Evolutionary conservation across 2,888 invertebrate species (phyloP).

Genomic region (Scaptodrosophila latifasciaeformis): DNA sequence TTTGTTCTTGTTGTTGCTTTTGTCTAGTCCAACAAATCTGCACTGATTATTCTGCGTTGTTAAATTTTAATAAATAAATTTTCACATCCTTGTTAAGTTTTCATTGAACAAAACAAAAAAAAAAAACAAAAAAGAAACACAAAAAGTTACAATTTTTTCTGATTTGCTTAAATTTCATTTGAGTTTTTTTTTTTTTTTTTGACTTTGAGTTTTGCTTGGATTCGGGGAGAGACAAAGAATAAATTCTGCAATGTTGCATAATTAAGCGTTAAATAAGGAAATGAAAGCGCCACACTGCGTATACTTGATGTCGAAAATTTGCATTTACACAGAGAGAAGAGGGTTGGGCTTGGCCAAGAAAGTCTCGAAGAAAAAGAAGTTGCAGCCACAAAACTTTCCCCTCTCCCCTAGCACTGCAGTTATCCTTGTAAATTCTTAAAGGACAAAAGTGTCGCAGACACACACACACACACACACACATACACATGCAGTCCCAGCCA

Average conservation of each 20-base stretch:
- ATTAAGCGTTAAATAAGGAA: conserved; percentile 26
- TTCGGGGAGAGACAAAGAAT: conserved; percentile 6
- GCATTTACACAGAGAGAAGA: no score
- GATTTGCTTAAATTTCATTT: conserved; percentile 38
- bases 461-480: conserved; percentile 2
- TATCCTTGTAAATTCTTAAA: conserved; percentile 53
- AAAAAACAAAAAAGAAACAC: conserved; percentile 1
- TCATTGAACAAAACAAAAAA: conserved; percentile 29
- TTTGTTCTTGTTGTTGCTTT: conserved; percentile 14
- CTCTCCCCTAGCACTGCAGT: conserved; percentile 18
- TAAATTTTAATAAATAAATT: conserved; percentile 71
- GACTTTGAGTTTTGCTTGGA: no score
- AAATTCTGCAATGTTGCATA: conserved; percentile 40
- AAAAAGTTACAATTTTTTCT: conserved; percentile 4
- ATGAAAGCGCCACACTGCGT: conserved; percentile 42
- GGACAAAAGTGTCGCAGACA: conserved; percentile 56
- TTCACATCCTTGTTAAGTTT: conserved; percentile 70
- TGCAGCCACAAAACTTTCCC: not conserved
- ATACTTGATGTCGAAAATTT: conserved; percentile 53
- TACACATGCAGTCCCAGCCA: conserved; percentile 6
- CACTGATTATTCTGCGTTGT: conserved; percentile 72
- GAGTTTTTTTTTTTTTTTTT: no score
- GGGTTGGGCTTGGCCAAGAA: no score
- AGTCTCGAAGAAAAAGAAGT: no score
- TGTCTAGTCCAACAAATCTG: conserved; percentile 33